These are phyloP conservation scores for Drosophila bocki DNA, from an alignment of 1,140 invertebrate species.

Conservation along the genomic window DNA sequence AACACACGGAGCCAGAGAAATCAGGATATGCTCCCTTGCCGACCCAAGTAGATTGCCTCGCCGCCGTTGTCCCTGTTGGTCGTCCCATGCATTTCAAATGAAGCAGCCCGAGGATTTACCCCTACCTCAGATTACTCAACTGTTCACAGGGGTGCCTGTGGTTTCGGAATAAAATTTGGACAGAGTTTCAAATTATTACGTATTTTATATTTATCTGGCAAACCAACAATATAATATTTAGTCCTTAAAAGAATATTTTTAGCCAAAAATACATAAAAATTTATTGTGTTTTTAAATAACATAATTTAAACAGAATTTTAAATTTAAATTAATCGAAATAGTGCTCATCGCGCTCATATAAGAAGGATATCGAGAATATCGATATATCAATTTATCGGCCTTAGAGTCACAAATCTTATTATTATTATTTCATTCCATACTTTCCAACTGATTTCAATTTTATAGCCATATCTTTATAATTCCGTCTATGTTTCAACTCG, in stretches of 20 bases:
- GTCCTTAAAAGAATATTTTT: background rate
- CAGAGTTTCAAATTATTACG: background rate
- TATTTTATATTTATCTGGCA: too few relatives aligned
- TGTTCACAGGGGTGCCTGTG: conserved; percentile 51
- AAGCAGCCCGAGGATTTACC: conserved; percentile 36
- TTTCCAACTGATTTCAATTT: background rate
- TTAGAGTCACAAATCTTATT: too few relatives aligned
- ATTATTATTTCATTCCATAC: background rate
- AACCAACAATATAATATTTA: too few relatives aligned
- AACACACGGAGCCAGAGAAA: conserved; percentile 25
- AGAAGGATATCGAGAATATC: background rate
- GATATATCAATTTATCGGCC: too few relatives aligned
- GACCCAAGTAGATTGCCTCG: conserved; percentile 69
- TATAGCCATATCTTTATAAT: background rate
- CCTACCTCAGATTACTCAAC: conserved; percentile 25
- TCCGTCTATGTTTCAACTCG: background rate
- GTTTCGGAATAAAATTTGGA: background rate
- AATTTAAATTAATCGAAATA: too few relatives aligned
- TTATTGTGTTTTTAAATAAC: too few relatives aligned
- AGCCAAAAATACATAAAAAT: background rate
- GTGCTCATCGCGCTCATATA: too few relatives aligned
- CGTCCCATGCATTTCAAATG: conserved; percentile 72
- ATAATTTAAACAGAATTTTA: too few relatives aligned
- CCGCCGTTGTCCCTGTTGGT: conserved; percentile 25
- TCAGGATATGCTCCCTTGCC: conserved; percentile 60